These are phyloP conservation scores for Meloidogyne hapla DNA, from an alignment of 1,140 invertebrate genomes.

Conservation along the genomic window DNA sequence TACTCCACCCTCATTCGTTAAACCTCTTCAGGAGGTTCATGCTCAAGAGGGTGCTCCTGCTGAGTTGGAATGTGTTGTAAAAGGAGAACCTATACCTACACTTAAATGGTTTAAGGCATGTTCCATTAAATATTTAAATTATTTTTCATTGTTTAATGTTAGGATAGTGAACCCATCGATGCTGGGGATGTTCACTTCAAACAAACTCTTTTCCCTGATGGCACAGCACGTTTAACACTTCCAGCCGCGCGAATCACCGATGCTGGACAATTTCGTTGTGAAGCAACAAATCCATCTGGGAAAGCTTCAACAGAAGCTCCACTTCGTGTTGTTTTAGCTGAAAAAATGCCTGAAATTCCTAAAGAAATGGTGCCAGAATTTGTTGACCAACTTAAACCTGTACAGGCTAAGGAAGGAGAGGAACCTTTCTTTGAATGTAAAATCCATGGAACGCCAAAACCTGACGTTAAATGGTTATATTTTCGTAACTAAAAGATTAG, in stretches of 20 bases:
- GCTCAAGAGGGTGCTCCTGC: slow-evolving; percentile 81
- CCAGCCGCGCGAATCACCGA: slow-evolving; percentile 73
- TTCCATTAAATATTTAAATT: slow-evolving; percentile 1
- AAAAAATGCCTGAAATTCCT: slow-evolving; percentile 20
- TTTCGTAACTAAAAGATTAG: too few species aligned
- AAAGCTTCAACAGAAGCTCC: slow-evolving; percentile 56
- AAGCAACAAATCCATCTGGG: slow-evolving; percentile 56
- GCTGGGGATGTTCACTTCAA: slow-evolving; percentile 45
- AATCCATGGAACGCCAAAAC: slow-evolving; percentile 73
- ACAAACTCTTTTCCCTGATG: slow-evolving; percentile 47
- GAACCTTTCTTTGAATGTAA: slow-evolving; percentile 81
- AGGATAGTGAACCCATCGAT: slow-evolving; percentile 45
- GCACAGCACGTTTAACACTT: slow-evolving; percentile 70
- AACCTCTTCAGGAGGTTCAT: slow-evolving; percentile 29
- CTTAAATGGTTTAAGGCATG: slow-evolving; percentile 76
- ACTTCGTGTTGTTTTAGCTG: slow-evolving; percentile 63
- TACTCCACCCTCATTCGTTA: slow-evolving; percentile 35
- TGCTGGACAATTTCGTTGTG: slow-evolving; percentile 80
- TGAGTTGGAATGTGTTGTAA: slow-evolving; percentile 81
- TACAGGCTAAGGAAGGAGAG: slow-evolving; percentile 76
- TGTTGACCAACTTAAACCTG: slow-evolving; percentile 48
- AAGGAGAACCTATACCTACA: slow-evolving; percentile 82
- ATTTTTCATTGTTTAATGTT: not conserved
- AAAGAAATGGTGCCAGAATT: slow-evolving; percentile 52
- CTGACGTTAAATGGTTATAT: slow-evolving; percentile 56